Evolutionary conservation across 1,140 invertebrate genomes (phyloP).

Genomic region (Formica selysi): DNA sequence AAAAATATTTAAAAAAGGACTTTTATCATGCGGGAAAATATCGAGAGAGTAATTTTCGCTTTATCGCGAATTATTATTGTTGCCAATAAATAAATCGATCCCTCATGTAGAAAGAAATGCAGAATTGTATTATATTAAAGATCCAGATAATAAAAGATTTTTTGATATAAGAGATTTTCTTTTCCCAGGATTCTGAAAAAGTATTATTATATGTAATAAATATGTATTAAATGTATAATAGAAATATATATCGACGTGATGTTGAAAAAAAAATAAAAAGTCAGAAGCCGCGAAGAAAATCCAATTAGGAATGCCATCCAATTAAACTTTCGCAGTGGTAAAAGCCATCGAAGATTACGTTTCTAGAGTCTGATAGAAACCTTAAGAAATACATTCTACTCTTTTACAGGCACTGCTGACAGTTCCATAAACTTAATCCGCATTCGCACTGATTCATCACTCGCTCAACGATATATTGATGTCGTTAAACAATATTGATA

Average conservation of each 20-base stretch:
- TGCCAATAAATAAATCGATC: no score
- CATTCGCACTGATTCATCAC: neutral
- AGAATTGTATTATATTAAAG: no score
- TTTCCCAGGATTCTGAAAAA: neutral
- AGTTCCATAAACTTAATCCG: conserved; percentile 36
- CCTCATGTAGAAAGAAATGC: no score
- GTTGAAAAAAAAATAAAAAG: neutral
- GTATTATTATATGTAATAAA: neutral
- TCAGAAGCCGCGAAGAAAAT: neutral
- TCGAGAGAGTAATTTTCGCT: no score
- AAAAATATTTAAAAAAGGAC: neutral
- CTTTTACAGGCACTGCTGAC: neutral
- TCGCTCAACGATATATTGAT: conserved; percentile 1
- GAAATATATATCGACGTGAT: neutral
- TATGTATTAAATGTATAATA: neutral
- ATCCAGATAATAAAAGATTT: no score
- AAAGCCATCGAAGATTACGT: conserved; percentile 8
- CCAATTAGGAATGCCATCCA: conserved; percentile 19
- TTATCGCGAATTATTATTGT: no score
- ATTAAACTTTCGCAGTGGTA: conserved; percentile 28
- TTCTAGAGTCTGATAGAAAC: neutral
- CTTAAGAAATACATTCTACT: conserved; percentile 21
- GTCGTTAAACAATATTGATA: neutral
- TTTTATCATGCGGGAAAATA: no score
- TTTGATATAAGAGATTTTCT: neutral